These are phyloP conservation scores for Pipa parva DNA, from an alignment of 2,113 vertebrate species.

Conservation along the genomic window DNA sequence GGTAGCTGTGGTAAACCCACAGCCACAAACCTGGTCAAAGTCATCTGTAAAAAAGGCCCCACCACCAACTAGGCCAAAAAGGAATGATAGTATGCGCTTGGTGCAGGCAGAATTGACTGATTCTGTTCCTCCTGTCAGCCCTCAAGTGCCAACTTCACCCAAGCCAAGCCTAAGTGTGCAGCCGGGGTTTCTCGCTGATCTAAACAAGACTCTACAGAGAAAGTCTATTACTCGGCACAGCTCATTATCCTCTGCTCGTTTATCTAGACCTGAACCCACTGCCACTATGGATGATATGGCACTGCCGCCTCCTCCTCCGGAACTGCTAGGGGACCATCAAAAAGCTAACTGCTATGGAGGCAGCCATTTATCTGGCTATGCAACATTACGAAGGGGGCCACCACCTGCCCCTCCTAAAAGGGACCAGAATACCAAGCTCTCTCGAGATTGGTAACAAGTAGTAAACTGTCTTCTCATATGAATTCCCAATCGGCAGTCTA, in stretches of 20 bases:
- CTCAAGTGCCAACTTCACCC: conserved; percentile 80
- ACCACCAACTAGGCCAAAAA: conserved; percentile 74
- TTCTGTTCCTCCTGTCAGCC: conserved; percentile 48
- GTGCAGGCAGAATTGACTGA: conserved; percentile 61
- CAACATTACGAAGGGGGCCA: conserved; percentile 86
- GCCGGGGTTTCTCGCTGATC: conserved; percentile 90
- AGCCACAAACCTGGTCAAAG: conserved; percentile 83
- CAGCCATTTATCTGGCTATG: conserved; percentile 90
- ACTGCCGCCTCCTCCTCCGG: conserved; percentile 84
- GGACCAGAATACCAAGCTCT: conserved; percentile 91
- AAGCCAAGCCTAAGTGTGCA: conserved; percentile 82
- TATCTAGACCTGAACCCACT: conserved; percentile 74
- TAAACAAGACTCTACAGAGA: conserved; percentile 88
- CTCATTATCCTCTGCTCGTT: conserved; percentile 75
- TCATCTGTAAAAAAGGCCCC: conserved; percentile 80
- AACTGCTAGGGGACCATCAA: conserved; percentile 80
- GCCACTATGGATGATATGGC: conserved; percentile 94
- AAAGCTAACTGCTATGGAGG: conserved; percentile 69
- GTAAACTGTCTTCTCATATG: neutral
- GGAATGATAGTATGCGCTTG: conserved; percentile 76
- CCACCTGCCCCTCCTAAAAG: conserved; percentile 90
- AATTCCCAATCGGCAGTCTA: conserved; percentile 19
- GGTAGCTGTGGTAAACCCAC: conserved; percentile 89
- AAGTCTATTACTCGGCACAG: conserved; percentile 90
- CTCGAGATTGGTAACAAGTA: conserved; percentile 79